A percentile compares a stretch with the other conserved stretches of the same genome.
Conservation (phyloP, 1,140 invertebrate genomes). For the Drosophila albomicans region DNA sequence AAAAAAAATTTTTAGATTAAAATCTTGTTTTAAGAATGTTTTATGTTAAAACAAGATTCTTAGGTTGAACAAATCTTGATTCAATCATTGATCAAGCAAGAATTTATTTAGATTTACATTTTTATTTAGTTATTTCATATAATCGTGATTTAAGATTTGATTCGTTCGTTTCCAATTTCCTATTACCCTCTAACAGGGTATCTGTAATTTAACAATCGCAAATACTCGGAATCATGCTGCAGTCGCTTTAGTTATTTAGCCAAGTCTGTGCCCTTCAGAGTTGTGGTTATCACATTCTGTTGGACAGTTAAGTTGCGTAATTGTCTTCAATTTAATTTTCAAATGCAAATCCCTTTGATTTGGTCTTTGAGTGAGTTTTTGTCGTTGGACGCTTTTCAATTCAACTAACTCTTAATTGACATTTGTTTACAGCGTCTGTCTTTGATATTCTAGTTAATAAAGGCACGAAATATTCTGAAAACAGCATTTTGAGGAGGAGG, state of each 20-base stretch:
- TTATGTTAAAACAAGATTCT: too few species aligned
- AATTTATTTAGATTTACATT: too few species aligned
- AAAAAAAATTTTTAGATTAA: too few species aligned
- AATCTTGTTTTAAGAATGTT: too few species aligned
- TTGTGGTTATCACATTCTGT: conserved; percentile 69
- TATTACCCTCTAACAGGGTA: conserved; percentile 5
- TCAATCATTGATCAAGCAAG: too few species aligned
- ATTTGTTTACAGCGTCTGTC: conserved; percentile 48
- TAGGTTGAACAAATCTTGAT: too few species aligned
- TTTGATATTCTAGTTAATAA: conserved; percentile 19
- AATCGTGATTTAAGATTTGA: too few species aligned
- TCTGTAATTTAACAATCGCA: conserved; percentile 10
- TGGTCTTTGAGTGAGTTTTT: conserved; percentile 28
- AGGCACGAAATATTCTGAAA: background rate
- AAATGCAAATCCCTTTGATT: conserved; percentile 66
- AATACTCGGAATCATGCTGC: conserved; percentile 26
- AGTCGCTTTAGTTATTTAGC: conserved; percentile 37
- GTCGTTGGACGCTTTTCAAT: conserved; percentile 10
- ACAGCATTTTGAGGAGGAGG: background rate
- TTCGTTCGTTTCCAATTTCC: too few species aligned
- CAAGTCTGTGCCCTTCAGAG: conserved; percentile 30
- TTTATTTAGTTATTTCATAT: too few species aligned
- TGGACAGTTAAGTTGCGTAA: conserved; percentile 73
- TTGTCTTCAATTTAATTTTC: conserved; percentile 75
- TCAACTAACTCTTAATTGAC: conserved; percentile 55